Percentiles rank a stretch among this genome's conserved stretches.
phyloP scores from a whole-genome alignment of 2,888 invertebrate species.

The Marronus borbonicus region DNA sequence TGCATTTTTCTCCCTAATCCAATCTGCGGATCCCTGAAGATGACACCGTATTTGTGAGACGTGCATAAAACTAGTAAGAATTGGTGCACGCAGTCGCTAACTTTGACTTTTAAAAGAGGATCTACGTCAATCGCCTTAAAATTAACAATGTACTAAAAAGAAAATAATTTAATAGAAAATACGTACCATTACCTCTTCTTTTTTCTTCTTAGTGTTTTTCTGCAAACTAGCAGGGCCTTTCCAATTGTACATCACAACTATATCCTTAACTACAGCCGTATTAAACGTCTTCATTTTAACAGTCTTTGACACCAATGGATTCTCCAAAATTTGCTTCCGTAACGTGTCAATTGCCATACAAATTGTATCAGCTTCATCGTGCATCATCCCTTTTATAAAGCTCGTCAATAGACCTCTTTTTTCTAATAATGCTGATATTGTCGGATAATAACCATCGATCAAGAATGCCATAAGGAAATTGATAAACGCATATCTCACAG shows the following conservation, averaged over 20 bases:
- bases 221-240: conserved; percentile 77
- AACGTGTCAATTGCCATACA: conserved; percentile 79
- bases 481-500: conserved; percentile 82
- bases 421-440: conserved; percentile 80
- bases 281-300: conserved; percentile 82
- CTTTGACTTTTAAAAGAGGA: conserved; percentile 71
- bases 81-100: conserved; percentile 76
- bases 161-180: conserved; percentile 8
- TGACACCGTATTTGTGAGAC: conserved; percentile 83
- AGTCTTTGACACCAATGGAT: conserved; percentile 79
- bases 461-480: conserved; percentile 85
- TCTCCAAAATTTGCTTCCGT: conserved; percentile 79
- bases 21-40: conserved; percentile 80
- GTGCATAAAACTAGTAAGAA: conserved; percentile 84
- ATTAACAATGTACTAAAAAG: not conserved
- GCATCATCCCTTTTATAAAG: conserved; percentile 77
- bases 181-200: conserved; percentile 60
- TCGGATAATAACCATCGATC: conserved; percentile 79
- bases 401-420: conserved; percentile 77
- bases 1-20: conserved; percentile 74
- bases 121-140: conserved; percentile 60
- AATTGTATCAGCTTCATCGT: conserved; percentile 79
- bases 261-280: conserved; percentile 77
- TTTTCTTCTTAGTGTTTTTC: conserved; percentile 61
- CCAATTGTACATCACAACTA: conserved; percentile 83